Evolutionary conservation across 2,113 vertebrate genomes (phyloP).

Genomic region (Rousettus leschenaultii): DNA sequence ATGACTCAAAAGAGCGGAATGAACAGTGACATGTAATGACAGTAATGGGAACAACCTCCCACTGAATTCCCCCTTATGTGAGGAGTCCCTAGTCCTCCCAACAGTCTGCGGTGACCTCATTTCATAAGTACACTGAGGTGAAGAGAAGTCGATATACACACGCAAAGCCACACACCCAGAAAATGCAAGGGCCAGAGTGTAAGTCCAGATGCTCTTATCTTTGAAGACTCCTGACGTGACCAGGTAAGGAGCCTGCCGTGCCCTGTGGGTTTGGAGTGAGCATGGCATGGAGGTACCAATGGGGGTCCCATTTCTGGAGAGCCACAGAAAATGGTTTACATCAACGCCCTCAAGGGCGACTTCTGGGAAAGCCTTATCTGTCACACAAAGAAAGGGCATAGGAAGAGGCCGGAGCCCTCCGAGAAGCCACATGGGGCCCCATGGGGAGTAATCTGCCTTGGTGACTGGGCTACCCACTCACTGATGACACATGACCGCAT

Average conservation of each 20-base stretch:
- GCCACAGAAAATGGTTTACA: not conserved
- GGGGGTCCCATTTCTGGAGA: not conserved
- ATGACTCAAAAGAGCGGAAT: not conserved
- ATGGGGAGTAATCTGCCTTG: not conserved
- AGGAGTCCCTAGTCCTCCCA: rapidly evolving
- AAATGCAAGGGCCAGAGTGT: not conserved
- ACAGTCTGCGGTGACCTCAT: not conserved
- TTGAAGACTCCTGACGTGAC: not conserved
- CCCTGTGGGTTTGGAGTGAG: not conserved
- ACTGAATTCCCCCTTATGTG: not conserved
- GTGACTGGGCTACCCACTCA: not conserved
- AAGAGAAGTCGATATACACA: not conserved
- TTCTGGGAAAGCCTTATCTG: not conserved
- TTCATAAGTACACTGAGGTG: not conserved
- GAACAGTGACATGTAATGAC: not conserved
- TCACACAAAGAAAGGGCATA: not conserved
- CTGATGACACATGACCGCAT: not conserved
- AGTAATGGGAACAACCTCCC: rapidly evolving
- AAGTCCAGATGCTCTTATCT: not conserved
- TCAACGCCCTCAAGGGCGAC: rapidly evolving
- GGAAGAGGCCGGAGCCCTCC: not conserved
- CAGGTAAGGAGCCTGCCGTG: not conserved
- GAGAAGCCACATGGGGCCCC: not conserved
- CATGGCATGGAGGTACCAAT: rapidly evolving
- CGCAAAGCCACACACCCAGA: not conserved